Evolutionary conservation across 2,797 vertebrate species (phyloP).

Genomic region (Fringilla coelebs): DNA sequence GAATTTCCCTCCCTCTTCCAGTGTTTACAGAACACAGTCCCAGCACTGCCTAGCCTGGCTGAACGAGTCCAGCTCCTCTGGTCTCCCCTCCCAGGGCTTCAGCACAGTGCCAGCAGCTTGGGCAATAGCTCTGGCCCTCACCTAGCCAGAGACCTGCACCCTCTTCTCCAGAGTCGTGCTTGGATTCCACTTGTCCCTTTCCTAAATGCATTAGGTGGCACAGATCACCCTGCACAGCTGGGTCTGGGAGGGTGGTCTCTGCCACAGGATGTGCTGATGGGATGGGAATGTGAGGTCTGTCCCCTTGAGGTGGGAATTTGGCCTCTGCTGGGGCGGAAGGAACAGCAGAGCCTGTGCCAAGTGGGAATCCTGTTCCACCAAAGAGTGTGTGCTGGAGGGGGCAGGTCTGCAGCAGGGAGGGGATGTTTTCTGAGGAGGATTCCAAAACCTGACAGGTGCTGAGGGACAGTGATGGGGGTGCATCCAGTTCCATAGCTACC

Average conservation of each 20-base stretch:
- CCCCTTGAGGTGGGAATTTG: neutral
- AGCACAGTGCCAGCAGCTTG: neutral
- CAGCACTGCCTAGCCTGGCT: neutral
- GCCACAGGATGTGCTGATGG: neutral
- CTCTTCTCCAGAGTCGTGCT: neutral
- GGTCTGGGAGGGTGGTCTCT: neutral
- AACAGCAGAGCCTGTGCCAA: neutral
- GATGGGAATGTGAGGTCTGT: neutral
- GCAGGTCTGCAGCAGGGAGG: neutral
- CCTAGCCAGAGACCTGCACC: neutral
- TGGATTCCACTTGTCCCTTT: neutral
- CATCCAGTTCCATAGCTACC: neutral
- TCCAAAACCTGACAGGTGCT: neutral
- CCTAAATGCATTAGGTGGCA: neutral
- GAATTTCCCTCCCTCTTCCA: slow-evolving; percentile 30
- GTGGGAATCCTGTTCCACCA: neutral
- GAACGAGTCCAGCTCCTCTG: neutral
- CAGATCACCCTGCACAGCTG: neutral
- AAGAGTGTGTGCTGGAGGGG: neutral
- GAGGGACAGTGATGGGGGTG: neutral
- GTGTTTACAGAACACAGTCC: slow-evolving; percentile 25
- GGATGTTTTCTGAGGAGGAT: neutral
- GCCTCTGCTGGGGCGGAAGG: neutral
- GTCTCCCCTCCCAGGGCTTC: neutral
- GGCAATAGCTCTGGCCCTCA: neutral